Percentiles rank a stretch among this genome's conserved stretches.
phyloP scores from a whole-genome alignment of 37 sponge, comb jelly and placozoan genomes.

The Cladorhizidae sp. region DNA sequence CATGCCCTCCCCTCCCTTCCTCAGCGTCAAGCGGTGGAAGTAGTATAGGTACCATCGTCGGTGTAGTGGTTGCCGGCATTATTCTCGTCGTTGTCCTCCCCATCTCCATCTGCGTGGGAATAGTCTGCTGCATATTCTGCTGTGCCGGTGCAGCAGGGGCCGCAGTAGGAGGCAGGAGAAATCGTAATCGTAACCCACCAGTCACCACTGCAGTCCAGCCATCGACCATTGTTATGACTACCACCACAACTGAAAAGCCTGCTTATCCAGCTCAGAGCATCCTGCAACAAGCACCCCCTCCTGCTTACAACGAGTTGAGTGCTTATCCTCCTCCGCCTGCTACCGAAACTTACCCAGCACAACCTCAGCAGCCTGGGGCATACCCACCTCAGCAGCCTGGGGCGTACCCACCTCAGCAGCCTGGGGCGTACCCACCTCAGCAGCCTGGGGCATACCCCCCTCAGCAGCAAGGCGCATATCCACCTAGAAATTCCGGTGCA shows the following conservation, averaged over 20 bases:
- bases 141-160: background rate
- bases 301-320: background rate
- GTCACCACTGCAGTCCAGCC: background rate
- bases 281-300: background rate
- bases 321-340: background rate
- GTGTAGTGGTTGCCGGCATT: background rate
- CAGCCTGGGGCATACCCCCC: too few species aligned
- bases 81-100: background rate
- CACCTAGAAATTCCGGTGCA: too few species aligned
- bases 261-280: background rate
- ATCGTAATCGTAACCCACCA: background rate
- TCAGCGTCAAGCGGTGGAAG: background rate
- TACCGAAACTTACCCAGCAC: background rate
- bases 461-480: too few species aligned
- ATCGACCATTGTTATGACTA: background rate
- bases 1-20: background rate
- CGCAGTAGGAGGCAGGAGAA: background rate
- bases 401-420: too few species aligned
- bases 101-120: conserved; percentile 2
- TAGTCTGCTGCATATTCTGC: background rate
- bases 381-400: too few species aligned
- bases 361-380: too few species aligned
- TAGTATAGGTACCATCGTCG: background rate
- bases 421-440: too few species aligned
- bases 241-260: background rate